Base-by-base conservation (phyloP, 2,797 vertebrate genomes). In the Helicolenus hilgendorfi region DNA sequence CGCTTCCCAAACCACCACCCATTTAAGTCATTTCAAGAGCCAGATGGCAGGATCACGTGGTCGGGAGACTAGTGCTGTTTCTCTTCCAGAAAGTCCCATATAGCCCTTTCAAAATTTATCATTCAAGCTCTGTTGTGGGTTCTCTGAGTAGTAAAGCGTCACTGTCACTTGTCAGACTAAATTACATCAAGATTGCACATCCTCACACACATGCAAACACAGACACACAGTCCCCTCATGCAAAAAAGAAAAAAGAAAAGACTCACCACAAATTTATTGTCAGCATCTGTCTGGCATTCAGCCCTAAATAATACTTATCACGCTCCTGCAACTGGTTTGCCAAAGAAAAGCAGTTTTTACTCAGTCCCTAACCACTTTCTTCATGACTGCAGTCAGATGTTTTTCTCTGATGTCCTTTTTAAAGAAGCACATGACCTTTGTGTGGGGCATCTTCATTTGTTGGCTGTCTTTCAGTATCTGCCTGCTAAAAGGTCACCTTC, bases 401-500 rank as follows among this genome's bases (percentile, higher is more conserved):
- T 83, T 89, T 81, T 55, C 73, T 91, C 85, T 88, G 73, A 95
- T 96, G 95, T 96, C 93, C 92, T 96, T 96, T 96, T 92, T 83
- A 89, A 87, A 93, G 81, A 87, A 95, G 94, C 91, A 81, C 87
- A 89, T 96, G 95, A 96, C 96, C 96, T 97, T 97, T 97, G 94
- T 91, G 85, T 56, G 83, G 92, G 89, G 92, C 92, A 94, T 96
- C 95, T 96, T 97, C 94, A 97, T 96, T 96, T 96, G 95, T 95
- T 90, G 91, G 84, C 89, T 95, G 95, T 96, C 96, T 92, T 87
- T 95, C 90, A 90, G 89, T 86, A 84, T 94, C 80, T 92, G 92
- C 81, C 83, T 55, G 78, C 65, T 73, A 20, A 94, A 97, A 97
- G 96, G 96, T 96, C 96, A 95, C 81, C 79, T 88, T 93, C 79